Percentiles rank a stretch among this genome's conserved stretches.
These are phyloP conservation scores for Orthonychiurus folsomi DNA, from an alignment of 2,888 invertebrate species.

Conservation along the genomic window DNA sequence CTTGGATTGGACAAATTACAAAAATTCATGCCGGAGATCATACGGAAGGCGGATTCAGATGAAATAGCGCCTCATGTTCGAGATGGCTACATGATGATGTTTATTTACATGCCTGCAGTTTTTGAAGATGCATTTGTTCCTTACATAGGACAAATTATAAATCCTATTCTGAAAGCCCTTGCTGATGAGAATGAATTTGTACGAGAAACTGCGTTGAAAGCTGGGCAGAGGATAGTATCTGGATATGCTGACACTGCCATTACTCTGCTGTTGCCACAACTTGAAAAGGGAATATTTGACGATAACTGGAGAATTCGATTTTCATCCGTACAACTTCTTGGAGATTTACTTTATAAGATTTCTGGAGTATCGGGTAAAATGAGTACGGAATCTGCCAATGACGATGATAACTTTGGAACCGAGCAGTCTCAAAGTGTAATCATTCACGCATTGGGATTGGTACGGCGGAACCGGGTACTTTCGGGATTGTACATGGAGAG, in stretches of 20 bases:
- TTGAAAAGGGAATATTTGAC: conserved; percentile 89
- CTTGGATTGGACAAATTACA: conserved; percentile 89
- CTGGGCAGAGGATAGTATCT: conserved; percentile 93
- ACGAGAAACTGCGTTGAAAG: conserved; percentile 89
- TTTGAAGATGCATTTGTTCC: conserved; percentile 92
- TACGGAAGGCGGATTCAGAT: conserved; percentile 80
- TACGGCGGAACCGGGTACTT: conserved; percentile 81
- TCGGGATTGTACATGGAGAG: conserved; percentile 95
- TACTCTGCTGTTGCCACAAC: conserved; percentile 78
- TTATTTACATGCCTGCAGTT: conserved; percentile 96
- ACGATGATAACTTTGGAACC: conserved; percentile 98
- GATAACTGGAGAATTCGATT: conserved; percentile 95
- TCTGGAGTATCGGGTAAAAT: conserved; percentile 98
- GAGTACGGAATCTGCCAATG: conserved; percentile 95
- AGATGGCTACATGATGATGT: conserved; percentile 99
- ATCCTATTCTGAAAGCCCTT: conserved; percentile 84
- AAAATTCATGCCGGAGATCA: conserved; percentile 95
- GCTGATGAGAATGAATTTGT: conserved; percentile 99
- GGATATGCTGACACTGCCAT: conserved; percentile 94
- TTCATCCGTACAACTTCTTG: conserved; percentile 88
- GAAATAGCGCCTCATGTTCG: conserved; percentile 95
- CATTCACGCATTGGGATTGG: conserved; percentile 74
- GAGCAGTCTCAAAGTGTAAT: conserved; percentile 79
- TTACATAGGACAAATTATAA: conserved; percentile 93
- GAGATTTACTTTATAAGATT: conserved; percentile 89